Evolutionary conservation across 2,113 vertebrate genomes (phyloP).

Genomic region (Takifugu flavidus): DNA sequence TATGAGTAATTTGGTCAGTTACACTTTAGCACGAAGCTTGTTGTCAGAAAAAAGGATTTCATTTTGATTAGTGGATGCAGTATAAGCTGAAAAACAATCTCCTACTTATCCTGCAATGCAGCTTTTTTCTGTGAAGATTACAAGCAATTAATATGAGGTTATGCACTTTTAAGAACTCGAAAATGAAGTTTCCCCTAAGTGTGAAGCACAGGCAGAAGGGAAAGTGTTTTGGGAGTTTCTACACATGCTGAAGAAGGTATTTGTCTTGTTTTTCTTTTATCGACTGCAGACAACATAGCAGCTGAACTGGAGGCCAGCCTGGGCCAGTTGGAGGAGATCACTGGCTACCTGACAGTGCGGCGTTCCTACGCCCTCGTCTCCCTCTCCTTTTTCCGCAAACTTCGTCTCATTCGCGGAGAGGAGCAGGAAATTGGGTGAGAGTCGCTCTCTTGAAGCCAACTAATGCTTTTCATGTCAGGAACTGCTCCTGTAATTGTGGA

Average conservation of each 20-base stretch:
- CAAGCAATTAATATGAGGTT: too few relatives aligned
- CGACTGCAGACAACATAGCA: conserved; percentile 87
- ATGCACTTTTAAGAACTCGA: too few relatives aligned
- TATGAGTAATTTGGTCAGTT: not conserved
- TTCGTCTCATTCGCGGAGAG: conserved; percentile 87
- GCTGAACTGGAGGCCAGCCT: conserved; percentile 93
- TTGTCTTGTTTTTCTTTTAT: conserved; percentile 16
- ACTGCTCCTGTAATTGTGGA: conserved; percentile 59
- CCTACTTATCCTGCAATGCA: too few relatives aligned
- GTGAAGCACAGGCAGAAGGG: not conserved
- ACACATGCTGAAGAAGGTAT: not conserved
- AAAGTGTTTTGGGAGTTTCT: not conserved
- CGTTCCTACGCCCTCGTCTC: conserved; percentile 94
- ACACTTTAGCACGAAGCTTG: not conserved
- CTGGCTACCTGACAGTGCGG: conserved; percentile 90
- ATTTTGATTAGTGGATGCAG: too few relatives aligned
- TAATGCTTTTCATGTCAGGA: conserved; percentile 29
- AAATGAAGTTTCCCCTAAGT: not conserved
- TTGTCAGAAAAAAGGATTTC: too few relatives aligned
- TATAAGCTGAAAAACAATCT: not conserved
- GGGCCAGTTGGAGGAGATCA: conserved; percentile 95
- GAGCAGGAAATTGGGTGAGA: conserved; percentile 85
- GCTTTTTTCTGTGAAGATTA: too few relatives aligned
- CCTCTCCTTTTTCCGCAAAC: conserved; percentile 93
- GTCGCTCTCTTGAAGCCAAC: conserved; percentile 15